A percentile compares a stretch with the other conserved stretches of the same genome.
These are phyloP conservation scores for Corvus cornix DNA, from an alignment of 2,113 vertebrate species.

Conservation along the genomic window DNA sequence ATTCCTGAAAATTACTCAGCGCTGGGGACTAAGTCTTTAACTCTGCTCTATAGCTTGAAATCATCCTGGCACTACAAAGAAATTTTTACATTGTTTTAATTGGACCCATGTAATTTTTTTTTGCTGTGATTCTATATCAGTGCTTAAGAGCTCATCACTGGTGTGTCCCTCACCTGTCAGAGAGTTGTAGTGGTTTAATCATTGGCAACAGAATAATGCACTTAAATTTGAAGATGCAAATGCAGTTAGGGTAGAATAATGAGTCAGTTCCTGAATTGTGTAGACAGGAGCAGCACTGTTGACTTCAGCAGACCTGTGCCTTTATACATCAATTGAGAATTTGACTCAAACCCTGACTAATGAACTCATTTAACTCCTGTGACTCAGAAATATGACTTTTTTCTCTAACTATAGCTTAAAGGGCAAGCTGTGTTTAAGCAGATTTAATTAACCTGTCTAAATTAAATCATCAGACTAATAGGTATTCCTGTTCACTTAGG, in stretches of 20 bases:
- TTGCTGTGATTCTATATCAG: not conserved
- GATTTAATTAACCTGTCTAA: conserved; percentile 43
- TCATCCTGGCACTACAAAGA: not conserved
- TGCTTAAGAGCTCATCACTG: not conserved
- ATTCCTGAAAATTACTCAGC: not conserved
- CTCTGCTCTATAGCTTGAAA: not conserved
- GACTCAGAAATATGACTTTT: not conserved
- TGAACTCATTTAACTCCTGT: not conserved
- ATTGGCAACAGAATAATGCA: not conserved
- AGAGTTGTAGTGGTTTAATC: not conserved
- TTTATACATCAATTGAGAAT: not conserved
- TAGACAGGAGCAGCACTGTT: not conserved
- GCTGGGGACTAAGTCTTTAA: not conserved
- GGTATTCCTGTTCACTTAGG: conserved; percentile 8
- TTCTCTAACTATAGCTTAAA: not conserved
- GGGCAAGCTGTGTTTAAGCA: not conserved
- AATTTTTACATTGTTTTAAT: not conserved
- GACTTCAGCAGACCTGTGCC: not conserved
- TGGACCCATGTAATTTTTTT: not conserved
- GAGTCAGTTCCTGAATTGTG: not conserved
- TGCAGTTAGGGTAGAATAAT: not conserved
- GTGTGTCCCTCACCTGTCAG: not conserved
- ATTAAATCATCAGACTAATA: conserved; percentile 26
- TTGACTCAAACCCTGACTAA: conserved; percentile 7
- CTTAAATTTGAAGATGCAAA: not conserved